Evolutionary conservation across 2,888 invertebrate genomes (phyloP), one percentile per base, ranked within the genome.

Genomic region (Subacronicta megacephala): DNA sequence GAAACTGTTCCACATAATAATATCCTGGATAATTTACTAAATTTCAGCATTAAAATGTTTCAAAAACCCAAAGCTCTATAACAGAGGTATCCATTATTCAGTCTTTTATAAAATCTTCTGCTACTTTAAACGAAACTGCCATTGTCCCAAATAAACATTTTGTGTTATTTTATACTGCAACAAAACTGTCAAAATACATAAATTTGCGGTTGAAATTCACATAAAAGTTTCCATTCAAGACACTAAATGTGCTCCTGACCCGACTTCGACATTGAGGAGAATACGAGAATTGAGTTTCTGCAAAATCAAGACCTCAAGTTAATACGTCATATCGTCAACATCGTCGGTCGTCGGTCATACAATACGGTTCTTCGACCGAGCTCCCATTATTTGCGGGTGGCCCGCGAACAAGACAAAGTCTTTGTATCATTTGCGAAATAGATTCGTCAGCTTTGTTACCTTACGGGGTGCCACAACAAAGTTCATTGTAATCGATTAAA

Each of bases 321-420:
- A 73, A 85, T 84, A 82, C 80, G 83, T 87, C 85, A 83, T 82
- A 81, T 78, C 79, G 79, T 78, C 80, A 84, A 84, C 78, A 83
- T 83, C 31, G 71, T 31, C 29, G 29, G 29, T 29, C 29, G 29
- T 54, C 52, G 61, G 77, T 77, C 80, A 80, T 65, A 87, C 85
- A 88, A 87, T 85, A 75, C 77, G 67, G 80, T 81, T 81, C 70
- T 77, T 68, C 64, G 59, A 70, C 71, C 56, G 64, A 58, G 58
- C 69, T 75, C 62, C 82, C 77, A 85, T 88, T 88, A 86, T 86
- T 88, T 84, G 87, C 84, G 92, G 92, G 93, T 92, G 92, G 91
- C 83, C 90, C 70, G 66, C 67, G 72, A 75, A 72, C 75, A 77
- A 80, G 75, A 78, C 77, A 71, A 69, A 62, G 63, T 72, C 77